phyloP scores from a whole-genome alignment of 2,797 vertebrate species.

The Okamejei kenojei region DNA sequence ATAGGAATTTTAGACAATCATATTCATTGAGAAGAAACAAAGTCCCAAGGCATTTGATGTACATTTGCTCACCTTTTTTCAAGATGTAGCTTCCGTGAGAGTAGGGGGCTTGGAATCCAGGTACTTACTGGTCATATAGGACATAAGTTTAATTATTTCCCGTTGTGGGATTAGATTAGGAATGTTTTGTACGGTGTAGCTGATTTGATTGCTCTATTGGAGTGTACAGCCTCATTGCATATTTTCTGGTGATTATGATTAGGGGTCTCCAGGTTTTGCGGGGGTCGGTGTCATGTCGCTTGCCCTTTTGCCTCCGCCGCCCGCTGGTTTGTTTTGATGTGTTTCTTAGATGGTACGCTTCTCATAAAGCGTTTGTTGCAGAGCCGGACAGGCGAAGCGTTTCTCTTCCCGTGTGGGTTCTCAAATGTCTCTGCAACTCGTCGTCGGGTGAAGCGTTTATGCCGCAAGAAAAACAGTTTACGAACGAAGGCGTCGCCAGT shows the following conservation, averaged over 20 bases:
- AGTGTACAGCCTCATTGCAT: slow-evolving; percentile 80
- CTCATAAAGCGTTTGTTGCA: slow-evolving; percentile 98
- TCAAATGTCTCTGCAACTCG: slow-evolving; percentile 85
- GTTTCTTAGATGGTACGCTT: slow-evolving; percentile 96
- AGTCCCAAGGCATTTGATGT: slow-evolving; percentile 58
- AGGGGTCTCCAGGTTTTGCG: slow-evolving; percentile 97
- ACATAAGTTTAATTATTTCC: slow-evolving; percentile 42
- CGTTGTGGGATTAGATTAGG: slow-evolving; percentile 52
- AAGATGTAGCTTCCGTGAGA: slow-evolving; percentile 16
- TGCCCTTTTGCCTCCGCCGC: slow-evolving; percentile 84
- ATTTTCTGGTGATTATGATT: slow-evolving; percentile 92
- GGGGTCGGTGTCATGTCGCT: slow-evolving; percentile 98
- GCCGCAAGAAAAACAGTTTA: slow-evolving; percentile 91
- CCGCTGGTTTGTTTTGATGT: slow-evolving; percentile 98
- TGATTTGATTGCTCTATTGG: slow-evolving; percentile 70
- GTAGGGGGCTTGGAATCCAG: not conserved
- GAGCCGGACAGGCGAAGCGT: slow-evolving; percentile 84
- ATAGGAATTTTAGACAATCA: slow-evolving; percentile 58
- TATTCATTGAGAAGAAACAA: slow-evolving; percentile 69
- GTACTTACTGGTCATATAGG: slow-evolving; percentile 40
- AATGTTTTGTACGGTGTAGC: slow-evolving; percentile 69
- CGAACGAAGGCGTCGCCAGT: slow-evolving; percentile 88
- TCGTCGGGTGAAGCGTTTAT: slow-evolving; percentile 88
- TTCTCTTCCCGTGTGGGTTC: slow-evolving; percentile 92
- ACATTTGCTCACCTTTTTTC: slow-evolving; percentile 52